A percentile compares a stretch with the other conserved stretches of the same genome.
Evolutionary conservation across 2,797 vertebrate genomes (phyloP).

Genomic region (Lacerta viridis): DNA sequence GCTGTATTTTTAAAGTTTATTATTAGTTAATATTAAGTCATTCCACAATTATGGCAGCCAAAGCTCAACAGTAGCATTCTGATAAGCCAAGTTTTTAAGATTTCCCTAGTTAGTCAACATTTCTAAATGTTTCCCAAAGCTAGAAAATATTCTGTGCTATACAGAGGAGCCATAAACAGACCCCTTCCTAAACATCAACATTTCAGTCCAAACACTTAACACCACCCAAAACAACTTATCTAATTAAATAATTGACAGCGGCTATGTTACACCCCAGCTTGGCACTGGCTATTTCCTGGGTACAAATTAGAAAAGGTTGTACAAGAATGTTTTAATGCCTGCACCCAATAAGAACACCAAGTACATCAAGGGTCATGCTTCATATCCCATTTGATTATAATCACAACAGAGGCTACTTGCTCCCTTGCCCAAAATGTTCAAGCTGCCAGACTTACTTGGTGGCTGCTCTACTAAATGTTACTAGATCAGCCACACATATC

Average conservation of each 20-base stretch:
- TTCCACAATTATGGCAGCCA: conserved; percentile 1
- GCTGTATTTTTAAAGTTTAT: neutral
- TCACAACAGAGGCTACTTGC: conserved; percentile 13
- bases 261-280: neutral
- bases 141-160: neutral
- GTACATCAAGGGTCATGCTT: neutral
- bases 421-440: conserved; percentile 17
- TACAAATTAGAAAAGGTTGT: neutral
- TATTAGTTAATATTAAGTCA: neutral
- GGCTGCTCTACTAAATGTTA: neutral
- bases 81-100: neutral
- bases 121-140: neutral
- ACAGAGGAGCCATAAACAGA: neutral
- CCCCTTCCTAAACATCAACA: neutral
- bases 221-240: neutral
- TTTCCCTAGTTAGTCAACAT: neutral
- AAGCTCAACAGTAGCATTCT: neutral
- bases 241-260: neutral
- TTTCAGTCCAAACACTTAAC: conserved; percentile 17
- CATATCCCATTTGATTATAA: neutral
- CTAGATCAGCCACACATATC: neutral
- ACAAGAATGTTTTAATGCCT: rapidly evolving
- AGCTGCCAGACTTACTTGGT: neutral
- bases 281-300: conserved; percentile 11
- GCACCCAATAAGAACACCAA: neutral